Base-by-base conservation (phyloP, 1,140 invertebrate genomes). In the Notospermus geniculatus region DNA sequence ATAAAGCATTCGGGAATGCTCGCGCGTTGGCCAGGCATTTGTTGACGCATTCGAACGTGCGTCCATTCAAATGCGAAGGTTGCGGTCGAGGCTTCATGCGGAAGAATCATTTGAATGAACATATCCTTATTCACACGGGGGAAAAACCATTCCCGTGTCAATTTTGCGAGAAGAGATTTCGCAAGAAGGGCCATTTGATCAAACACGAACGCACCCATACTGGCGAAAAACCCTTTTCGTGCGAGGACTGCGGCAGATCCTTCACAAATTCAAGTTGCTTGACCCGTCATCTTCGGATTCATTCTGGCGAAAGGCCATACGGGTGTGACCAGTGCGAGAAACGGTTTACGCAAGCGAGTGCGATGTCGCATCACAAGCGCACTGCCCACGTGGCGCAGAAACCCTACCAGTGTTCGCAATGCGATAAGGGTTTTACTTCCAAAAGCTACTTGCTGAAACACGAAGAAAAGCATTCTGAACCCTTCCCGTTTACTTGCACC, bases 161-260 rank as follows among this genome's bases (percentile, higher is more conserved):
- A 32, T 89, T 92, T 76, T 93, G 91, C 78, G 90, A 90, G 46
- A 93, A 93, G 76, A 90, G 91, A 78, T 93, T 93, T 77, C 80
- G 91, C 45, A 91, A 92, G 76, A 92, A 92, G 79, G 91, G 91
- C 4, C 92, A 93, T 56, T 80, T 93, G 61, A 90, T 92, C 72
- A 90, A 92, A 78, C 91, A 93, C 75, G 91, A 90, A 60, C 85
- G 91, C 59, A 95, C 92, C 52, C 92, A 95, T 73, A 89, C 93
- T 76, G 91, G 92, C 4, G 91, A 95, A 74, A 85, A 91, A 66
- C 91, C 92, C 7, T 95, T 92, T 82, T 92, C 90, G 72, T 95
- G 92, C 72, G 82, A 85, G 7, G 79, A 89, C 52, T 91, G 90
- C 71, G 79, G 84, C 4, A 87, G 87, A 57, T 7, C 5, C 2